Conservation (phyloP, 53 echinoderm and acorn worm species). For the Hippasteria phrygiana region DNA sequence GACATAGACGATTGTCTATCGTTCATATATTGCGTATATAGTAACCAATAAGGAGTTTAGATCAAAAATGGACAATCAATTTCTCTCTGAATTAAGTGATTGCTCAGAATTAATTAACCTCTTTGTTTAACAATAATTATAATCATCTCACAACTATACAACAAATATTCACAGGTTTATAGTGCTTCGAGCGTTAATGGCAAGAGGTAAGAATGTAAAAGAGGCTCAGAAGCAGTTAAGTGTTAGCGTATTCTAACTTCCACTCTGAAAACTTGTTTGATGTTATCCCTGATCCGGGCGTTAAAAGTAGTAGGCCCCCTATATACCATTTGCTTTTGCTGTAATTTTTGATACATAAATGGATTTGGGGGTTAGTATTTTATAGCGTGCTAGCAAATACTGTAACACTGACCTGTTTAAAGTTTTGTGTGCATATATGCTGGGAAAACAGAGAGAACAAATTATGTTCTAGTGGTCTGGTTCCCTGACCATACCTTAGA, state of each 20-base stretch:
- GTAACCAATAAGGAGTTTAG: not conserved
- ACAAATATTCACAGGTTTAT: constrained; percentile 46
- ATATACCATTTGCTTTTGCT: no score
- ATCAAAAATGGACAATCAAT: not conserved
- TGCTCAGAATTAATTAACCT: constrained; percentile 28
- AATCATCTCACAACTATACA: constrained; percentile 48
- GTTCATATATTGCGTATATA: not conserved
- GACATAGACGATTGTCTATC: not conserved
- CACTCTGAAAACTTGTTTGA: no score
- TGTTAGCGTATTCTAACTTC: not conserved
- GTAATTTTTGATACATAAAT: no score
- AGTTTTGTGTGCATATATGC: no score
- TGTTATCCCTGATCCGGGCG: no score
- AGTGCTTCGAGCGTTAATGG: constrained; percentile 39
- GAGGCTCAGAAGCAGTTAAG: not conserved
- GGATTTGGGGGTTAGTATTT: no score
- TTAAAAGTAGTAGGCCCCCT: no score
- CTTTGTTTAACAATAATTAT: not conserved
- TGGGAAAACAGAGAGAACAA: no score
- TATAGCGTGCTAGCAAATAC: no score
- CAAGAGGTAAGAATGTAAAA: constrained; percentile 28
- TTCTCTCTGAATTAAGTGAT: constrained; percentile 10
- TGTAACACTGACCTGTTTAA: no score
- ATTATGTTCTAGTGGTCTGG: no score
- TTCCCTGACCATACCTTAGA: no score